phyloP scores from a whole-genome alignment of 2,797 vertebrate species.

The Myripristis jacobus region DNA sequence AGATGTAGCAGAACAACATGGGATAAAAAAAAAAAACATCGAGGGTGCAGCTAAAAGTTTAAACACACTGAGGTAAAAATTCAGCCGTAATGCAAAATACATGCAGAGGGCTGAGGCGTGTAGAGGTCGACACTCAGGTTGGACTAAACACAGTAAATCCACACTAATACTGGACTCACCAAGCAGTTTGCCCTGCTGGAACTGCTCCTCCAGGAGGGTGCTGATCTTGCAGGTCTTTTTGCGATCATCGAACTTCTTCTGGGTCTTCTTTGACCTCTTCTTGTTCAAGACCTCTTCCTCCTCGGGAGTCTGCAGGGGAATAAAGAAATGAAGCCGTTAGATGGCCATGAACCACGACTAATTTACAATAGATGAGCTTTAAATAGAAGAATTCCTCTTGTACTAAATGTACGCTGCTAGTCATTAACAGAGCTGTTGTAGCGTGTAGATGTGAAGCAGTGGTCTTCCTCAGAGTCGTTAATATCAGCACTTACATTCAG shows the following conservation, averaged over 20 bases:
- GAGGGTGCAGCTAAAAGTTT: too few relatives aligned
- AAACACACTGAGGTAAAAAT: too few relatives aligned
- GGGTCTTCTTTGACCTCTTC: conserved; percentile 97
- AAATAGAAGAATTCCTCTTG: neutral
- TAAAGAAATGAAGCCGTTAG: neutral
- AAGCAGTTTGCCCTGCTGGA: conserved; percentile 96
- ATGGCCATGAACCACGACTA: neutral
- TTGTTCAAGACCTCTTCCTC: conserved; percentile 98
- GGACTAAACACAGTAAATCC: too few relatives aligned
- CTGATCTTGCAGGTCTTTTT: conserved; percentile 96
- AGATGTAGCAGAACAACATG: too few relatives aligned
- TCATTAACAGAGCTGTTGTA: neutral
- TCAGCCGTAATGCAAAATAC: too few relatives aligned
- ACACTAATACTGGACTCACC: conserved; percentile 80
- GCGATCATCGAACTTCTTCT: conserved; percentile 96
- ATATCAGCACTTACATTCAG: conserved; percentile 89
- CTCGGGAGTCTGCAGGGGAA: conserved; percentile 88
- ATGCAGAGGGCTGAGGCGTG: too few relatives aligned
- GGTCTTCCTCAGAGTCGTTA: conserved; percentile 87
- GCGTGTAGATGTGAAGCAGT: too few relatives aligned
- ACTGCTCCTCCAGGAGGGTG: conserved; percentile 94
- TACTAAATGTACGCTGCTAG: neutral
- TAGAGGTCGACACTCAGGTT: too few relatives aligned
- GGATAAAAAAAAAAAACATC: too few relatives aligned
- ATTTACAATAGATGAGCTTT: too few relatives aligned